phyloP scores from a whole-genome alignment of 2,113 vertebrate genomes.

The Bombycilla garrulus region DNA sequence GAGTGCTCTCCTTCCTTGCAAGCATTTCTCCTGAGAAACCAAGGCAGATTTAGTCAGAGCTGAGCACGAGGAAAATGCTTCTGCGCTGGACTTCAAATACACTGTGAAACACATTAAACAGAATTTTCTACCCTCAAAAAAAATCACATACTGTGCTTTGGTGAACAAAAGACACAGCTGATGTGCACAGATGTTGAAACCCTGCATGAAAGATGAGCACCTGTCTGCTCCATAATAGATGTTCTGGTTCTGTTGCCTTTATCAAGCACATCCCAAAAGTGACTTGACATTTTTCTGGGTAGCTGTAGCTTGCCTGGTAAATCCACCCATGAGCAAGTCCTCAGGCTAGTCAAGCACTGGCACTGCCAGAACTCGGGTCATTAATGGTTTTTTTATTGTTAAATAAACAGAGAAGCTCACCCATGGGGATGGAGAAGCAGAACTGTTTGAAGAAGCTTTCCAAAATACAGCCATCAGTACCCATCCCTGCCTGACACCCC shows the following conservation, averaged over 20 bases:
- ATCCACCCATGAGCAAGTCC: background rate
- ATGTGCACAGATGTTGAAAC: background rate
- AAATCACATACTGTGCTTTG: background rate
- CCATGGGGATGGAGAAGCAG: no score
- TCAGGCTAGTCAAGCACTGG: background rate
- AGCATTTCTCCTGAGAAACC: constrained; percentile 1
- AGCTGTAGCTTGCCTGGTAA: background rate
- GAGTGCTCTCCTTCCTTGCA: background rate
- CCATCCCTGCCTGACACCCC: background rate
- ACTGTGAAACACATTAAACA: background rate
- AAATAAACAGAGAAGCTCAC: background rate
- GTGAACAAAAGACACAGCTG: background rate
- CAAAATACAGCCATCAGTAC: background rate
- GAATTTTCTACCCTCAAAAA: background rate
- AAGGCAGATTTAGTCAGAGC: background rate
- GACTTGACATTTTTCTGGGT: background rate
- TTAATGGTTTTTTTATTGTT: background rate
- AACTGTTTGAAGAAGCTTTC: background rate
- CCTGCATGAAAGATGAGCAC: background rate
- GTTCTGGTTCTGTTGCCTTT: background rate
- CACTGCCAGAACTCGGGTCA: fast-evolving
- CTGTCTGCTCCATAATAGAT: background rate
- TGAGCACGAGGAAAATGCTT: background rate
- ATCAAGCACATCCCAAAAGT: background rate
- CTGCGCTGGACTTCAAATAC: constrained; percentile 5